phyloP scores from a whole-genome alignment of 2,888 invertebrate genomes.

The Helicoverpa assulta region DNA sequence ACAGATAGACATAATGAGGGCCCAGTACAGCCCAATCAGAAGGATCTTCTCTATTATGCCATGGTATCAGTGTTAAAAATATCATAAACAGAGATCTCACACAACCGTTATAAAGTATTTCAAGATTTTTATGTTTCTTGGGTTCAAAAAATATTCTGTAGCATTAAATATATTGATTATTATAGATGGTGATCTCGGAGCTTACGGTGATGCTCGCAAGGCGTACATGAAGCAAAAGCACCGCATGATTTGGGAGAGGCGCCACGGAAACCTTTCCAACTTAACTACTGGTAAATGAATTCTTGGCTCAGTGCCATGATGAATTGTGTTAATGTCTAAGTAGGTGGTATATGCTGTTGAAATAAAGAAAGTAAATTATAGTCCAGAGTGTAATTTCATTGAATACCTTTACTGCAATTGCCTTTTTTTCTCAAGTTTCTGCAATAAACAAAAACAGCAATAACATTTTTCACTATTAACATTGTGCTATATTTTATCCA shows the following conservation, averaged over 20 bases:
- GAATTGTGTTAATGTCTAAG: constrained; percentile 37
- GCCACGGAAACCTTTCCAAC: constrained; percentile 93
- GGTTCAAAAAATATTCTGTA: too few species aligned
- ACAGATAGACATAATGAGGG: too few species aligned
- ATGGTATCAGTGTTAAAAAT: too few species aligned
- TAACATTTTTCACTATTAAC: too few species aligned
- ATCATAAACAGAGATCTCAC: too few species aligned
- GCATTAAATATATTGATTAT: too few species aligned
- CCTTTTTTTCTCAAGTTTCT: background rate
- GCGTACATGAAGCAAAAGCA: constrained; percentile 99
- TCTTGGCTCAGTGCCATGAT: constrained; percentile 9
- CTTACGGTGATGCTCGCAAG: constrained; percentile 92
- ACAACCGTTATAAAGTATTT: too few species aligned
- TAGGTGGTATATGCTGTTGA: constrained; percentile 72
- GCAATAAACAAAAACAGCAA: too few species aligned
- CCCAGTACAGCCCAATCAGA: too few species aligned
- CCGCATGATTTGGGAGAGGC: constrained; percentile 98
- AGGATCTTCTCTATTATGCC: too few species aligned
- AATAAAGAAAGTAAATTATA: constrained; percentile 71
- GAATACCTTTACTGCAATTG: background rate
- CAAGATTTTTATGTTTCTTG: too few species aligned
- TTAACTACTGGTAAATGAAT: constrained; percentile 73
- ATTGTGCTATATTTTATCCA: too few species aligned
- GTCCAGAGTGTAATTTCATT: constrained; percentile 32
- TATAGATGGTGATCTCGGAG: constrained; percentile 98